Conservation (phyloP, 2,888 invertebrate species). For the Dinocampus coccinellae region DNA sequence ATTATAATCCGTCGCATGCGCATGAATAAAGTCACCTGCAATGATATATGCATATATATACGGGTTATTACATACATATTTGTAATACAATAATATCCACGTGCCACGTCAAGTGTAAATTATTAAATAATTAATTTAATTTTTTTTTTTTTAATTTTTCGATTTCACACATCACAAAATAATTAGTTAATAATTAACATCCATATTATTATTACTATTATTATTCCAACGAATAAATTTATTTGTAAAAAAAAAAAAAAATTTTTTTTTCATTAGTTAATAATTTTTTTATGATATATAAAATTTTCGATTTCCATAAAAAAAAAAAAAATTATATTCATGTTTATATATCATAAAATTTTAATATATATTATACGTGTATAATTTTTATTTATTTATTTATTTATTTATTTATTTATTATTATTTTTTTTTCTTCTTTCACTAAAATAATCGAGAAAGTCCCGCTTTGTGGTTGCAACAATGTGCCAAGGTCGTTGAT, state of each 20-base stretch:
- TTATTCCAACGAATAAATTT: too few relatives aligned
- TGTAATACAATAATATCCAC: neutral
- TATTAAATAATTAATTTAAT: neutral
- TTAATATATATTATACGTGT: too few relatives aligned
- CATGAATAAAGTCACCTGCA: neutral
- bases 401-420: neutral
- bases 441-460: neutral
- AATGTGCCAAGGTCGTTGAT: constrained; percentile 52
- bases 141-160: too few relatives aligned
- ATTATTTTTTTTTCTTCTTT: neutral
- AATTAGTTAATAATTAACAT: too few relatives aligned
- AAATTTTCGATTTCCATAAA: too few relatives aligned
- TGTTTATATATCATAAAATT: too few relatives aligned
- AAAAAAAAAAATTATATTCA: too few relatives aligned
- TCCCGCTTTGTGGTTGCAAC: constrained; percentile 48
- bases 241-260: too few relatives aligned
- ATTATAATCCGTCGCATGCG: constrained; percentile 1
- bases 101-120: neutral
- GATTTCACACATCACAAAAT: too few relatives aligned
- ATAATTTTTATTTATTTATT: neutral
- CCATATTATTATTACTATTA: too few relatives aligned
- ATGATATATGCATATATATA: neutral
- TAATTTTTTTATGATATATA: too few relatives aligned
- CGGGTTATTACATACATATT: neutral
- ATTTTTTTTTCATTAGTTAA: too few relatives aligned